Evolutionary conservation across 2,113 vertebrate genomes (phyloP).

Genomic region (Dolichotis patagonum): DNA sequence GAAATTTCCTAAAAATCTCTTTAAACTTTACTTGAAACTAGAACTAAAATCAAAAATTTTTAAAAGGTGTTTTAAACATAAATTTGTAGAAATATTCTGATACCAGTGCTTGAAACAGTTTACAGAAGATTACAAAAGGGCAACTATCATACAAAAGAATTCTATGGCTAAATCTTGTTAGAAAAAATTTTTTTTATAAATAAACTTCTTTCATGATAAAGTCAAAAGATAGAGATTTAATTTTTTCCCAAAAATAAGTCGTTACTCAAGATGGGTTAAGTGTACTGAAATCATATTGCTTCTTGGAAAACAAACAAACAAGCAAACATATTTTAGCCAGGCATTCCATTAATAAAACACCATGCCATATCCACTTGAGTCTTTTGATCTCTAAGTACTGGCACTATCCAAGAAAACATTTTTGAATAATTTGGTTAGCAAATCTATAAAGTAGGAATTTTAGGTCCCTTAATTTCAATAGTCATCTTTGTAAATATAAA

Average conservation of each 20-base stretch:
- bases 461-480: conserved; percentile 66
- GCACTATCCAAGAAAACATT: conserved; percentile 48
- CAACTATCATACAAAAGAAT: conserved; percentile 54
- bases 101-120: conserved; percentile 50
- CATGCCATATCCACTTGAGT: background rate
- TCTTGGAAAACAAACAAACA: conserved; percentile 46
- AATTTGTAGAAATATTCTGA: conserved; percentile 55
- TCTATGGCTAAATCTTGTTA: conserved; percentile 49
- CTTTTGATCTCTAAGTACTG: conserved; percentile 35
- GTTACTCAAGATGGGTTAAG: conserved; percentile 41
- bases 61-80: conserved; percentile 62
- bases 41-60: conserved; percentile 36
- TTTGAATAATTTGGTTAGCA: background rate
- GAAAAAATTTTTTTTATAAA: conserved; percentile 62
- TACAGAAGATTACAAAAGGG: conserved; percentile 48
- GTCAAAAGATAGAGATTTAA: conserved; percentile 46
- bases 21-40: conserved; percentile 58
- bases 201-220: conserved; percentile 66
- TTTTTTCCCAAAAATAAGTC: conserved; percentile 52
- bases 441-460: conserved; percentile 51
- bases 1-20: conserved; percentile 53
- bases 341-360: conserved; percentile 50
- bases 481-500: conserved; percentile 40
- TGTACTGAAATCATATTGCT: conserved; percentile 53
- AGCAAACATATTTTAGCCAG: background rate